phyloP scores from a whole-genome alignment of 2,113 vertebrate species.

The Saccopteryx bilineata region DNA sequence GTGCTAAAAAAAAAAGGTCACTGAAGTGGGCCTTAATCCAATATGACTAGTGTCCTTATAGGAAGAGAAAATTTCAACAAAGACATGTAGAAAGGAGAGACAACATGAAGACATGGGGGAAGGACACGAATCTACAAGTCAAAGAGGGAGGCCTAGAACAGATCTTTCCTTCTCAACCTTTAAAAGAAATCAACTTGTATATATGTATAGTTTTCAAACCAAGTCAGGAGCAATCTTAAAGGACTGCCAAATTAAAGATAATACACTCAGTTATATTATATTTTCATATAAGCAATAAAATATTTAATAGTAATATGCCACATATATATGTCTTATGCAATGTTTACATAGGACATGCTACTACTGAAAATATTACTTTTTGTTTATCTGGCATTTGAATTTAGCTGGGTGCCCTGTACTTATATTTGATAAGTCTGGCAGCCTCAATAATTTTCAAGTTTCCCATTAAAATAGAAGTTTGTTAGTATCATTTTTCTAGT shows the following conservation, averaged over 20 bases:
- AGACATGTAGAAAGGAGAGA: neutral
- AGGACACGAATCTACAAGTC: neutral
- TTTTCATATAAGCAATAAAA: neutral
- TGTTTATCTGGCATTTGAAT: neutral
- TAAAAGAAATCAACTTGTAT: neutral
- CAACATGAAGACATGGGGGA: neutral
- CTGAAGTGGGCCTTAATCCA: neutral
- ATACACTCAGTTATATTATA: neutral
- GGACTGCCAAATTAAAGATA: neutral
- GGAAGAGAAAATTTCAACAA: too few relatives aligned
- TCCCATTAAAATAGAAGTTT: constrained; percentile 30
- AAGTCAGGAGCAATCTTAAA: neutral
- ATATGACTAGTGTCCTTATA: neutral
- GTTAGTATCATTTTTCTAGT: neutral
- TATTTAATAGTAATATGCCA: neutral
- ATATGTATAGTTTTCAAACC: neutral
- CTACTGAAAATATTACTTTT: neutral
- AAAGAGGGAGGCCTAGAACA: neutral
- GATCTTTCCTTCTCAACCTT: neutral
- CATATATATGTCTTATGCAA: neutral
- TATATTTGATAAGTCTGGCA: neutral
- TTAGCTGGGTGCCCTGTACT: neutral
- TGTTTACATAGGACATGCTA: neutral
- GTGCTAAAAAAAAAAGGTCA: neutral
- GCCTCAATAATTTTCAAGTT: neutral